Conservation (phyloP, 2,113 vertebrate species). For the Panthera leo region DNA sequence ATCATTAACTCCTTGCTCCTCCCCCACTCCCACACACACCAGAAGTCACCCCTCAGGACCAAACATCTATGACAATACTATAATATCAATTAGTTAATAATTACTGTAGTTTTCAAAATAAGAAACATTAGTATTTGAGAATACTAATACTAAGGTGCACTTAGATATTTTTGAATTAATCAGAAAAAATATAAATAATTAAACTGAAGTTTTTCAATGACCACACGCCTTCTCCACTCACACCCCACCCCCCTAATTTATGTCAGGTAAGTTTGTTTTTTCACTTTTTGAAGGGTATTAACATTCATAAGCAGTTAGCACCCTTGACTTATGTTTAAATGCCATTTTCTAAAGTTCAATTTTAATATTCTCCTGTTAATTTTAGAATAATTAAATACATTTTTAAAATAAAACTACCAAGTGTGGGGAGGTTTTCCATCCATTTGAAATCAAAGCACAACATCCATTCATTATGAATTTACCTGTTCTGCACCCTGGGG, state of each 20-base stretch:
- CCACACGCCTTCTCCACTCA: neutral
- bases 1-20: neutral
- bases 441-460: constrained; percentile 79
- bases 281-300: constrained; percentile 68
- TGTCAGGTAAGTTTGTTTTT: constrained; percentile 60
- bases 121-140: constrained; percentile 53
- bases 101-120: constrained; percentile 70
- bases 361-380: constrained; percentile 78
- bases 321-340: constrained; percentile 76
- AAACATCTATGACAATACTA: constrained; percentile 32
- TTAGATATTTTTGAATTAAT: constrained; percentile 66
- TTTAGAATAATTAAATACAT: constrained; percentile 78
- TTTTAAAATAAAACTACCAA: constrained; percentile 73
- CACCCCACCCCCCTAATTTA: neutral
- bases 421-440: constrained; percentile 64
- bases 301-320: constrained; percentile 71
- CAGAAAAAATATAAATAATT: constrained; percentile 67
- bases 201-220: constrained; percentile 61
- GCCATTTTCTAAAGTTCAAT: constrained; percentile 78
- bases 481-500: constrained; percentile 70
- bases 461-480: constrained; percentile 78
- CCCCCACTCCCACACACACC: neutral
- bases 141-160: constrained; percentile 50
- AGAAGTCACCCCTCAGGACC: neutral
- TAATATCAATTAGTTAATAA: constrained; percentile 63